These are phyloP conservation scores for Podilymbus podiceps DNA, from an alignment of 2,113 vertebrate species.

Conservation along the genomic window DNA sequence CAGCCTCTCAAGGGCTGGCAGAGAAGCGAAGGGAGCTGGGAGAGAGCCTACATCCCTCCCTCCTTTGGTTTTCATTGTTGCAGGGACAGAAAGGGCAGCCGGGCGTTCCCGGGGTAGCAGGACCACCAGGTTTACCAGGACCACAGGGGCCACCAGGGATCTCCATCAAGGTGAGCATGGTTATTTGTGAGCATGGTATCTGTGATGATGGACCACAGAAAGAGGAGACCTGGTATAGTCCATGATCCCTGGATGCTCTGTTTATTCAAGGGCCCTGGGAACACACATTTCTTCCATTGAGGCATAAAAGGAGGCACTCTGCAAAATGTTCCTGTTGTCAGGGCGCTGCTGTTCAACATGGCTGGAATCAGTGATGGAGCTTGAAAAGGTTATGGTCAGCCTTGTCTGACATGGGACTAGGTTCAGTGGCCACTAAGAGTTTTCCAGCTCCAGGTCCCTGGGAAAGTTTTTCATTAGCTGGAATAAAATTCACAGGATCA, in stretches of 20 bases:
- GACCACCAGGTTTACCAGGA: conserved; percentile 78
- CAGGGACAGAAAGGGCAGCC: conserved; percentile 76
- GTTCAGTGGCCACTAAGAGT: neutral
- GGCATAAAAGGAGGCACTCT: neutral
- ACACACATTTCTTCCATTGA: neutral
- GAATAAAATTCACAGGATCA: neutral
- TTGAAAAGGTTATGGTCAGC: neutral
- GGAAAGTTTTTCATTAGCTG: neutral
- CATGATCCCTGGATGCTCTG: neutral
- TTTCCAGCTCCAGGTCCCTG: neutral
- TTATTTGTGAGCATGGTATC: neutral
- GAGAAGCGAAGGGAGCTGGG: neutral
- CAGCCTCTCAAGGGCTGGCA: neutral
- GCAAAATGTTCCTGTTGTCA: neutral
- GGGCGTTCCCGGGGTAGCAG: conserved; percentile 71
- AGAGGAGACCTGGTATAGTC: rapidly evolving
- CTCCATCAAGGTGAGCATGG: conserved; percentile 79
- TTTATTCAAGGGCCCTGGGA: neutral
- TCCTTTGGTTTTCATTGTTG: neutral
- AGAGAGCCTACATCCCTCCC: neutral
- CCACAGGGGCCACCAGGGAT: conserved; percentile 75
- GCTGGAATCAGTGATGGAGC: rapidly evolving
- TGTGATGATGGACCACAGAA: neutral
- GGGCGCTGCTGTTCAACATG: neutral
- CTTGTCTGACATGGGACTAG: neutral